These are phyloP conservation scores for Drosophila bifasciata DNA, from an alignment of 1,140 invertebrate genomes.

Conservation along the genomic window DNA sequence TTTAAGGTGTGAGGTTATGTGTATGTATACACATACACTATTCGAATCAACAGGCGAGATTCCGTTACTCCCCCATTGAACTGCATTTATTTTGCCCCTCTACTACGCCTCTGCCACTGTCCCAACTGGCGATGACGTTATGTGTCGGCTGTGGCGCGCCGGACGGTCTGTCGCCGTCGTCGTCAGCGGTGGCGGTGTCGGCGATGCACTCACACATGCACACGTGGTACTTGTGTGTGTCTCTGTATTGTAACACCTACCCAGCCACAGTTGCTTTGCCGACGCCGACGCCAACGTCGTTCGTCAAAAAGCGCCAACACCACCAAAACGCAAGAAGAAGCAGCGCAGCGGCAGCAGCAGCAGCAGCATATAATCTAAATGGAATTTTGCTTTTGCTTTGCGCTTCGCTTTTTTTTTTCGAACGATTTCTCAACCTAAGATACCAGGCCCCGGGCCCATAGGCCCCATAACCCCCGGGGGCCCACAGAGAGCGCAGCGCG, in stretches of 20 bases:
- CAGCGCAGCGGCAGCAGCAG: slow-evolving; percentile 4
- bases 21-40: too few relatives aligned
- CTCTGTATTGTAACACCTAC: slow-evolving; percentile 72
- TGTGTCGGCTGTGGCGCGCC: slow-evolving; percentile 61
- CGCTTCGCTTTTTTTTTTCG: slow-evolving; percentile 55
- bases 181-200: too few relatives aligned
- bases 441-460: slow-evolving; percentile 25
- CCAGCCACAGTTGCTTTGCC: slow-evolving; percentile 59
- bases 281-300: slow-evolving; percentile 25
- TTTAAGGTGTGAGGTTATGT: too few relatives aligned
- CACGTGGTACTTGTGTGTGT: slow-evolving; percentile 27
- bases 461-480: neutral
- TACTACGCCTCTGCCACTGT: slow-evolving; percentile 3
- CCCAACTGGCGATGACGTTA: slow-evolving; percentile 67
- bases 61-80: too few relatives aligned
- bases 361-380: slow-evolving; percentile 70
- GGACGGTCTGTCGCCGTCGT: slow-evolving; percentile 39
- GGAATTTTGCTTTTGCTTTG: slow-evolving; percentile 67
- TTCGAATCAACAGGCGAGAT: too few relatives aligned
- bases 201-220: slow-evolving; percentile 14
- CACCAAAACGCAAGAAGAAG: slow-evolving; percentile 22
- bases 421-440: slow-evolving; percentile 69
- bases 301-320: slow-evolving; percentile 70
- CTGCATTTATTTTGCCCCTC: slow-evolving; percentile 11
- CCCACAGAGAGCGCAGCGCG: neutral